These are phyloP conservation scores for Hypothenemus hampei DNA, from an alignment of 1,140 invertebrate genomes.

Conservation along the genomic window DNA sequence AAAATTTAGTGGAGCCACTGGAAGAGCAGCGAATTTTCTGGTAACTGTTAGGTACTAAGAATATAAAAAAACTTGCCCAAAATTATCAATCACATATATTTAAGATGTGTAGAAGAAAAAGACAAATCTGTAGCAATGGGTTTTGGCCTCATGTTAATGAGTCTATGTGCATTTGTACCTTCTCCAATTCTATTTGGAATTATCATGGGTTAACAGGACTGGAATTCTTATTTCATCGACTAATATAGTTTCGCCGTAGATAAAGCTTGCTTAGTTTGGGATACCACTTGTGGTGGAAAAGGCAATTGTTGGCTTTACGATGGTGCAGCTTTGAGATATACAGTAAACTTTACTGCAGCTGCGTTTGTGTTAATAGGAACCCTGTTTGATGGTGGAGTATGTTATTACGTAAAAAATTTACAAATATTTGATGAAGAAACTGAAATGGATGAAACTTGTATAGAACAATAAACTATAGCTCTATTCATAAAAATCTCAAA, in stretches of 20 bases:
- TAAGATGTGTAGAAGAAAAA: conserved; percentile 63
- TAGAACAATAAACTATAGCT: conserved; percentile 12
- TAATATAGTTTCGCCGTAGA: conserved; percentile 44
- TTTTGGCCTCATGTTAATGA: conserved; percentile 60
- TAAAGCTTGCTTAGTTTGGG: conserved; percentile 66
- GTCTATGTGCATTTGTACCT: conserved; percentile 65
- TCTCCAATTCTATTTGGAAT: conserved; percentile 69
- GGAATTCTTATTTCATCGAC: neutral
- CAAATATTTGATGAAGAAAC: conserved; percentile 66
- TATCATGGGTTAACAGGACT: conserved; percentile 55
- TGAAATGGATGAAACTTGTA: conserved; percentile 43
- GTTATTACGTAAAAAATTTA: conserved; percentile 64
- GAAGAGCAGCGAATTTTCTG: conserved; percentile 63
- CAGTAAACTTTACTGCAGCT: conserved; percentile 62
- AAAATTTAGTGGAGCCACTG: conserved; percentile 63
- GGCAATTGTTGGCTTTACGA: conserved; percentile 73
- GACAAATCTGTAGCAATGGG: conserved; percentile 69
- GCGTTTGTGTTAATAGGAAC: conserved; percentile 60
- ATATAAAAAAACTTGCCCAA: neutral
- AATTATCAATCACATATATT: conserved; percentile 5
- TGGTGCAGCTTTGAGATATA: conserved; percentile 59
- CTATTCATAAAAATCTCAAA: neutral
- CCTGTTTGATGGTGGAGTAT: conserved; percentile 60
- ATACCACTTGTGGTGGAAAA: conserved; percentile 64
- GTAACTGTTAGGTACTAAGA: conserved; percentile 54